Evolutionary conservation across 2,113 vertebrate species (phyloP), one percentile per base, ranked within the genome.

Genomic region (Crotophaga sulcirostris): DNA sequence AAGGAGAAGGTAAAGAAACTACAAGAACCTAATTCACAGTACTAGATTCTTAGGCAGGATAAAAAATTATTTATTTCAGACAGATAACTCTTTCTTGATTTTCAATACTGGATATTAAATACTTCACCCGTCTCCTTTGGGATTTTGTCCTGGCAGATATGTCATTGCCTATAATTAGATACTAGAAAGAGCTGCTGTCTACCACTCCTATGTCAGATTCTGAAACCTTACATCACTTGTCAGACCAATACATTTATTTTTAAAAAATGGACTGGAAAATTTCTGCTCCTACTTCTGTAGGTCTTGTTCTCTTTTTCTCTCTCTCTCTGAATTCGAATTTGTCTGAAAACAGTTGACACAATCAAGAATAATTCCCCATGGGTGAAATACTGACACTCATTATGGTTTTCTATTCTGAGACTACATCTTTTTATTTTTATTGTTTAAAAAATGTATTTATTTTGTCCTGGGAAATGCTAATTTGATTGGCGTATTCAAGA

Each of bases 351-450:
- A 8, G 29, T 93, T 93, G 93, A 92, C 87, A 96, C 77, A 88
- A 94, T 96, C 47, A 91, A 94, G 52, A 90, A 90, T 94, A 96
- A 92, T 93, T 93, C 79, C 64, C n/a, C 72, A 34, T 88, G 56
- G 33, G 72, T 92, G 64, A 91, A 86, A 16, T 92, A 85, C 52
- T 87, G 85, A 78, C 54, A 81, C 26, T 94, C 68, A 75, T 94
- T 93, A 88, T 60, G 16, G 13, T 77, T 95, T 94, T 95, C 85
- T 93, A 60, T 90, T 96, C 79, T 86, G 34, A 89, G 69, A 84
- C 13, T 80, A 60, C 10, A 38, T 75, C 17, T 86, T 93, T 80
- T 79, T 90, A 64, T 86, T 77, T 69, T 69, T 74, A 34, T 69
- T 90, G 24, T 59, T 29, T 36, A 80, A 94, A 89, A 91, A 38